Percentiles rank a stretch among this genome's conserved stretches.
Evolutionary conservation across 2,888 invertebrate species (phyloP).

Genomic region (Mystacides longicornis): DNA sequence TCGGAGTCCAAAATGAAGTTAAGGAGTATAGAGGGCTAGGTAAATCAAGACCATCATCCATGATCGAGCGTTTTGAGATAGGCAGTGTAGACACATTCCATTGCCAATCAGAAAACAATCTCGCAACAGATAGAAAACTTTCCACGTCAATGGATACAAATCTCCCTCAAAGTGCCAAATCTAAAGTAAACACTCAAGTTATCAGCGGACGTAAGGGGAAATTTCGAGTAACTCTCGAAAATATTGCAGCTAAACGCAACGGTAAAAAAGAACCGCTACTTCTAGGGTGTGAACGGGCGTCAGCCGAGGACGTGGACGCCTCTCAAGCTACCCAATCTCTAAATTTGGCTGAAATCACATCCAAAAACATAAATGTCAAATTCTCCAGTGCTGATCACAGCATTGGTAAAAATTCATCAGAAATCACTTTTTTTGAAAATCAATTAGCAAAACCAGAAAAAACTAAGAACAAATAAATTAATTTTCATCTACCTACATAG

Average conservation of each 20-base stretch:
- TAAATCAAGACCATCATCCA: conserved; percentile 9
- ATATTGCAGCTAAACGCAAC: not conserved
- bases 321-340: not conserved
- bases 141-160: not conserved
- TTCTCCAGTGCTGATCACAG: conserved; percentile 3
- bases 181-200: not conserved
- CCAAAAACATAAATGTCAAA: not conserved
- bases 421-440: not conserved
- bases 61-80: conserved; percentile 6
- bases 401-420: not conserved
- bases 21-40: not conserved
- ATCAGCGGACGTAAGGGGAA: not conserved
- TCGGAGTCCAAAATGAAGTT: conserved; percentile 5
- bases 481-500: not conserved
- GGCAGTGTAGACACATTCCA: not conserved
- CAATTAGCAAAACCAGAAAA: not conserved
- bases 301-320: not conserved
- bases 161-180: not conserved
- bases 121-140: not conserved
- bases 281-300: not conserved
- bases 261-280: not conserved
- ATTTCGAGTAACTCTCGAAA: not conserved
- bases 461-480: not conserved
- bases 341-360: not conserved
- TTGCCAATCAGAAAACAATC: not conserved